phyloP scores from a whole-genome alignment of 2,797 vertebrate genomes.

The Australoheros facetus region DNA sequence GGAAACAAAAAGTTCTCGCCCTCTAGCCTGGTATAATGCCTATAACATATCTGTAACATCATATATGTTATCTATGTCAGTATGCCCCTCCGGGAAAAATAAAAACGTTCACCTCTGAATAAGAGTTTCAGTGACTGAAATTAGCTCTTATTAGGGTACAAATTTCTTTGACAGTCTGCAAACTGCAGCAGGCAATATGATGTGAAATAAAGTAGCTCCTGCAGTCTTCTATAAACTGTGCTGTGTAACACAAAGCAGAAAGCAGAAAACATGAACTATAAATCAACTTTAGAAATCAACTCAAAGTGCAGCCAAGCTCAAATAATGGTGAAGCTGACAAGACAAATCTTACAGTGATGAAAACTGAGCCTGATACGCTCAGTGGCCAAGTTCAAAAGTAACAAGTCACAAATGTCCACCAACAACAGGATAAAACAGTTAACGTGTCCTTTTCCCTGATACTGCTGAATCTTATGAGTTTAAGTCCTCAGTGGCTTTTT shows the following conservation, averaged over 20 bases:
- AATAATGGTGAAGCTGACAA: background rate
- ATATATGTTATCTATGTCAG: background rate
- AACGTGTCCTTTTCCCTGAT: background rate
- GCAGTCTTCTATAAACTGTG: accelerated
- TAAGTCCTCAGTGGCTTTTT: no score
- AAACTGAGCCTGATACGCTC: background rate
- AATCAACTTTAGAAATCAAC: background rate
- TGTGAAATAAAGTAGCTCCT: background rate
- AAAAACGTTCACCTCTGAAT: background rate
- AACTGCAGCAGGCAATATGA: background rate
- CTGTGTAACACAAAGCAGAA: background rate
- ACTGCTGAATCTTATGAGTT: background rate
- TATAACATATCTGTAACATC: background rate
- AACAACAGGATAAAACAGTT: accelerated
- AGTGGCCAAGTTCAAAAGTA: background rate
- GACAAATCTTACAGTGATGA: background rate
- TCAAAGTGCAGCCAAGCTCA: background rate
- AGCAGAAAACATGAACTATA: background rate
- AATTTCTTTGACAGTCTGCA: accelerated
- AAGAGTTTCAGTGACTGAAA: background rate
- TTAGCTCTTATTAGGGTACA: background rate
- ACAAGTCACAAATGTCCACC: background rate
- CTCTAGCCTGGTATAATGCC: background rate
- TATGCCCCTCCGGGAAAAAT: background rate
- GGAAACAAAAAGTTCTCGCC: accelerated